Percentiles rank a stretch among this genome's conserved stretches.
These are phyloP conservation scores for Hydraecia micacea DNA, from an alignment of 2,888 invertebrate species.

Conservation along the genomic window DNA sequence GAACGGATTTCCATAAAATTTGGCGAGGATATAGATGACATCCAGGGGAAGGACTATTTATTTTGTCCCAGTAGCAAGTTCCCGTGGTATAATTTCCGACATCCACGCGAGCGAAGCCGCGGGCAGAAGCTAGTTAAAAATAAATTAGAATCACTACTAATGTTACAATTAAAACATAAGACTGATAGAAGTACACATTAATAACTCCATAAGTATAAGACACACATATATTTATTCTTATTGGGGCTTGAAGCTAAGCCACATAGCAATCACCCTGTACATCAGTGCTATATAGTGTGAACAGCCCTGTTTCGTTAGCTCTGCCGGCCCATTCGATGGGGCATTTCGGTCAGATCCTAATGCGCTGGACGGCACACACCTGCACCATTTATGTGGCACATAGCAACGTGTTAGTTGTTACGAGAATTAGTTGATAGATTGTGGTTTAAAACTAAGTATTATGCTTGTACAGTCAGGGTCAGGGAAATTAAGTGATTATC, in stretches of 20 bases:
- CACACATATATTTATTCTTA: background rate
- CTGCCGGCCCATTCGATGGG: background rate
- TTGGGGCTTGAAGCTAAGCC: background rate
- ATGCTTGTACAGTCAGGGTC: too few relatives aligned
- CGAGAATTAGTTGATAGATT: background rate
- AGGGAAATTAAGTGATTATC: background rate
- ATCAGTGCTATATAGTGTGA: slow-evolving; percentile 9
- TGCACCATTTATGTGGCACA: background rate
- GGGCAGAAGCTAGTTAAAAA: background rate
- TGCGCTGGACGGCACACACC: background rate
- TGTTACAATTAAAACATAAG: background rate
- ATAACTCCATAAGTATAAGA: background rate
- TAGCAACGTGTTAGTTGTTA: slow-evolving; percentile 4
- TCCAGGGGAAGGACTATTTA: background rate
- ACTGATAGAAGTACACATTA: background rate
- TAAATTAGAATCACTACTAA: background rate
- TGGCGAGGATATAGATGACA: background rate
- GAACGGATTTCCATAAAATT: background rate
- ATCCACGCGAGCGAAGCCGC: background rate
- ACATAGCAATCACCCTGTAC: background rate
- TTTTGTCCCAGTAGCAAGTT: background rate
- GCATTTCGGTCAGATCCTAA: background rate
- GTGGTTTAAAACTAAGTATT: background rate
- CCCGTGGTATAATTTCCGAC: background rate
- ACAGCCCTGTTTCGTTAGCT: slow-evolving; percentile 13